These are phyloP conservation scores for Burhinus oedicnemus DNA, from an alignment of 2,113 vertebrate species.

Conservation along the genomic window DNA sequence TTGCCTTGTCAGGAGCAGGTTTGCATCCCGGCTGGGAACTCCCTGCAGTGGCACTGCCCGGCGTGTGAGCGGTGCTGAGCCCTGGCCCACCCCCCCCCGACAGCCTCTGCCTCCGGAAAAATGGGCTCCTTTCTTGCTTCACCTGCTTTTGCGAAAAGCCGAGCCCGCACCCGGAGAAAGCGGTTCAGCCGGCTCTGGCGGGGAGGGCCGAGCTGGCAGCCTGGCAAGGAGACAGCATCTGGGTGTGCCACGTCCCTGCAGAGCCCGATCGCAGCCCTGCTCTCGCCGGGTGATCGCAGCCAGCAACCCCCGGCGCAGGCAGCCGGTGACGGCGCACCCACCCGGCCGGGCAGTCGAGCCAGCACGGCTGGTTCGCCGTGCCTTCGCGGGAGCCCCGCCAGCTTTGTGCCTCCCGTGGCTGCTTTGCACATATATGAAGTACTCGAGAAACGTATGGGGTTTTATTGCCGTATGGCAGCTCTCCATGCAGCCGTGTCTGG, in stretches of 20 bases:
- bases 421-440: background rate
- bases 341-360: background rate
- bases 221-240: slow-evolving; percentile 19
- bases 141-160: background rate
- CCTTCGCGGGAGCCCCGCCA: background rate
- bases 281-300: background rate
- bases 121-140: background rate
- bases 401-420: background rate
- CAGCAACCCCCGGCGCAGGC: too few species aligned
- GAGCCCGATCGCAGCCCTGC: background rate
- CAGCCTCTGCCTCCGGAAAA: background rate
- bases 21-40: background rate
- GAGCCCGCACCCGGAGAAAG: background rate
- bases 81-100: too few species aligned
- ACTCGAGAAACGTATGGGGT: background rate
- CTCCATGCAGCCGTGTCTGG: rapidly evolving
- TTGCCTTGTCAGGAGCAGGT: background rate
- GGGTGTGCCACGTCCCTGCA: background rate
- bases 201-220: background rate
- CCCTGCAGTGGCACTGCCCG: background rate
- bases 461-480: background rate
- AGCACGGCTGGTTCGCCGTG: background rate
- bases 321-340: too few species aligned
- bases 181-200: background rate
- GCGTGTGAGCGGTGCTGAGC: background rate